These are phyloP conservation scores for Synanthedon myopaeformis DNA, from an alignment of 2,888 invertebrate genomes.

Conservation along the genomic window DNA sequence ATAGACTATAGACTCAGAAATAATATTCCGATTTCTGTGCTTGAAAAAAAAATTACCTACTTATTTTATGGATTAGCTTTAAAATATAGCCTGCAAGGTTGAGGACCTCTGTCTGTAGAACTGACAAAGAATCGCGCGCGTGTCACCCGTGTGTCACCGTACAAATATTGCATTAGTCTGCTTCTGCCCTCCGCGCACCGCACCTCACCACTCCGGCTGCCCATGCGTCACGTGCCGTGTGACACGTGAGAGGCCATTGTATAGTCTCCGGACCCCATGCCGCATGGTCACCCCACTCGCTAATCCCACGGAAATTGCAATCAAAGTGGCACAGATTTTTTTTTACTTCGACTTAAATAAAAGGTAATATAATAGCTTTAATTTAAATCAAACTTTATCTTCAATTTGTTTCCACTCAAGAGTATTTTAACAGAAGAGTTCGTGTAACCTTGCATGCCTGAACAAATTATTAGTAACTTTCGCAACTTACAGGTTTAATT, in stretches of 20 bases:
- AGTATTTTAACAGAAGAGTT: too few relatives aligned
- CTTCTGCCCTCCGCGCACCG: constrained; percentile 13
- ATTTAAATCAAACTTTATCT: too few relatives aligned
- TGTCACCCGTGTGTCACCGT: constrained; percentile 64
- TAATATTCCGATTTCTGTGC: too few relatives aligned
- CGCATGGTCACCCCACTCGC: constrained; percentile 46
- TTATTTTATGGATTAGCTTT: too few relatives aligned
- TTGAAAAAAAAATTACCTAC: too few relatives aligned
- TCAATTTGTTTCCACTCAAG: too few relatives aligned
- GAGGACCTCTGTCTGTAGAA: constrained; percentile 40
- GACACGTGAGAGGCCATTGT: constrained; percentile 39
- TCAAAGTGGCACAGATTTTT: constrained; percentile 42
- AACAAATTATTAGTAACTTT: too few relatives aligned
- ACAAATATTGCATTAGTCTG: constrained; percentile 61
- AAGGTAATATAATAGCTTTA: background rate
- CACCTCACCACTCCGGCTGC: constrained; percentile 10
- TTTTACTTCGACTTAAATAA: constrained; percentile 6
- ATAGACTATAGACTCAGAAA: too few relatives aligned
- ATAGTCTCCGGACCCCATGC: constrained; percentile 23
- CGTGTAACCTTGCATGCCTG: too few relatives aligned
- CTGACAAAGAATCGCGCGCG: constrained; percentile 45
- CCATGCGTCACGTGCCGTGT: constrained; percentile 22
- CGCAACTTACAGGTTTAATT: too few relatives aligned
- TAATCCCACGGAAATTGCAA: constrained; percentile 47
- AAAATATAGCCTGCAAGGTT: constrained; percentile 19